A percentile compares a stretch with the other conserved stretches of the same genome.
These are phyloP conservation scores for Auanema freiburgensis DNA, from an alignment of 2,888 invertebrate genomes.

Conservation along the genomic window DNA sequence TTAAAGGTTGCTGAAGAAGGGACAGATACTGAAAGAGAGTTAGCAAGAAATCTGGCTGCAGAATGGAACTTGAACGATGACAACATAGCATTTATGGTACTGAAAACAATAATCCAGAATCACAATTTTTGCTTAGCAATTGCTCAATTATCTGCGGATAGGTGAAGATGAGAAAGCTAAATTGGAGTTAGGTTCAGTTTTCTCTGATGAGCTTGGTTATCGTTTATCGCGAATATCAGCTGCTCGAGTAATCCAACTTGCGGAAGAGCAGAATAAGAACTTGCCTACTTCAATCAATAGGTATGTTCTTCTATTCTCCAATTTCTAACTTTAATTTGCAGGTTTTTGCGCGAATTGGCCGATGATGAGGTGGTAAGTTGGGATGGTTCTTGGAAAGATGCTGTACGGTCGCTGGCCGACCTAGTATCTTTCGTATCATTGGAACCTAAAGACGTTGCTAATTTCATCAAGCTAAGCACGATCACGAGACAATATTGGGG, in stretches of 20 bases:
- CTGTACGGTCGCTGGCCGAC: conserved; percentile 29
- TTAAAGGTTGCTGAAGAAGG: conserved; percentile 18
- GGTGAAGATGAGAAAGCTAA: conserved; percentile 32
- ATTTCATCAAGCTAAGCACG: conserved; percentile 29
- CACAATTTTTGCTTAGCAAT: conserved; percentile 23
- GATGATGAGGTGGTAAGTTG: conserved; percentile 40
- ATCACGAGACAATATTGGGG: conserved; percentile 39
- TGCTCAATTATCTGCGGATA: conserved; percentile 27
- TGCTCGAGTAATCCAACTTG: conserved; percentile 29
- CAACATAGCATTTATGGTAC: conserved; percentile 32
- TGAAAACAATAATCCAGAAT: background rate
- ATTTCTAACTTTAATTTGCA: background rate
- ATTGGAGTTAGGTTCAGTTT: conserved; percentile 23
- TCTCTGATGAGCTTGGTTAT: conserved; percentile 24
- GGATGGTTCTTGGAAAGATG: conserved; percentile 27
- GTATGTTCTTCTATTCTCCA: conserved; percentile 12
- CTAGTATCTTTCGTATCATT: conserved; percentile 22
- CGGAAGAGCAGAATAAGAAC: conserved; percentile 24
- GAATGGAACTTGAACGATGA: conserved; percentile 40
- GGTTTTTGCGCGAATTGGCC: conserved; percentile 26
- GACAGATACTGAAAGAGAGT: conserved; percentile 11
- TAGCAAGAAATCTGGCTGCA: conserved; percentile 18
- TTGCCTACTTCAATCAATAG: conserved; percentile 23
- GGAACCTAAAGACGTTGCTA: conserved; percentile 23
- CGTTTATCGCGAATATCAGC: conserved; percentile 29